Evolutionary conservation across 2,113 vertebrate genomes (phyloP).

Genomic region (Vidua chalybeata): DNA sequence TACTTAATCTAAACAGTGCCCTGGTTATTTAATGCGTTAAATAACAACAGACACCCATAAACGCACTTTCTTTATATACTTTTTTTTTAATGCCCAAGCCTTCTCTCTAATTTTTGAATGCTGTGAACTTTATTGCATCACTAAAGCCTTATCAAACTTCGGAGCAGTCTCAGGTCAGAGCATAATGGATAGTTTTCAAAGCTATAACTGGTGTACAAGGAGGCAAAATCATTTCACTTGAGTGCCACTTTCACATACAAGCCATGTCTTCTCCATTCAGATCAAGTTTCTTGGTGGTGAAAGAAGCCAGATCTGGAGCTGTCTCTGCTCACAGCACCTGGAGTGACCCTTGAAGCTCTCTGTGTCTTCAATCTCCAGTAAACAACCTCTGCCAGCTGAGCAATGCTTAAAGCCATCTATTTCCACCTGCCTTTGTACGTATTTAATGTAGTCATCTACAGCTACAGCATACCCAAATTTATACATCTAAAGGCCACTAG

Average conservation of each 20-base stretch:
- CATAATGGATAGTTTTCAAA: neutral
- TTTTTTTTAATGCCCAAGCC: neutral
- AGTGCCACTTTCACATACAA: neutral
- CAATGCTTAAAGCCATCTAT: neutral
- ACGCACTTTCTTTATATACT: neutral
- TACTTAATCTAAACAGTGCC: neutral
- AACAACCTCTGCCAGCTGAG: neutral
- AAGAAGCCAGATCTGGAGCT: neutral
- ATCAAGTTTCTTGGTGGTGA: neutral
- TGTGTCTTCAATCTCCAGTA: neutral
- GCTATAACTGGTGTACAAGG: neutral
- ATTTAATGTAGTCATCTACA: neutral
- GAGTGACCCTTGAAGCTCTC: neutral
- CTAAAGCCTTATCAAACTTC: neutral
- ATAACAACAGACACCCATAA: neutral
- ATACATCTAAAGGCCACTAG: constrained; percentile 32
- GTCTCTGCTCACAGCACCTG: neutral
- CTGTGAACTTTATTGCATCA: neutral
- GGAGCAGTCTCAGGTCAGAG: neutral
- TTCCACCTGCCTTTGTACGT: neutral
- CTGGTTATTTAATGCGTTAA: neutral
- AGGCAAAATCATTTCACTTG: neutral
- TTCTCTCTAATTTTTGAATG: neutral
- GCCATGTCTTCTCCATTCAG: neutral
- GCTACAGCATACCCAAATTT: neutral